These are phyloP conservation scores for Cinclus mexicanus DNA, from an alignment of 2,113 vertebrate genomes.

Conservation along the genomic window DNA sequence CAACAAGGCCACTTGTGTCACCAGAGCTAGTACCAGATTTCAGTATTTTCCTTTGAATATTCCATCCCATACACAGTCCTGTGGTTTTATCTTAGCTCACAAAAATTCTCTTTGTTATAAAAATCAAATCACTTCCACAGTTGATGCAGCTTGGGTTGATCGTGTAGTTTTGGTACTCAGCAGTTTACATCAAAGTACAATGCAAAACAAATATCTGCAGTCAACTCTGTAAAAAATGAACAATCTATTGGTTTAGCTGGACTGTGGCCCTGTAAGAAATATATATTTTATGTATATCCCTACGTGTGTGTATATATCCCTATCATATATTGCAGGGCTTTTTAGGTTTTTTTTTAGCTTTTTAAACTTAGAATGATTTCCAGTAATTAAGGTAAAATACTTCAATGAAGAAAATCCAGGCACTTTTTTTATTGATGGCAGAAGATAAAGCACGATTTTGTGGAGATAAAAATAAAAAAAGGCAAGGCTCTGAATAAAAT, in stretches of 20 bases:
- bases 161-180: not conserved
- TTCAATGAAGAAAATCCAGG: not conserved
- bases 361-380: not conserved
- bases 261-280: not conserved
- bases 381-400: not conserved
- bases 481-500: not conserved
- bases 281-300: not conserved
- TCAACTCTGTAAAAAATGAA: not conserved
- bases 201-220: not conserved
- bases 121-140: not conserved
- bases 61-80: not conserved
- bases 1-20: not conserved
- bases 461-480: not conserved
- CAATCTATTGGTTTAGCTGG: not conserved
- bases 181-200: not conserved
- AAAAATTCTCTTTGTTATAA: not conserved
- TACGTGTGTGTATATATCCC: not conserved
- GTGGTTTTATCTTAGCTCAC: not conserved
- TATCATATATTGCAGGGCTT: rapidly evolving
- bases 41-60: not conserved
- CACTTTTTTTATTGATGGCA: not conserved
- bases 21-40: not conserved
- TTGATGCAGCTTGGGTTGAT: not conserved
- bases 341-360: not conserved
- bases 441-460: not conserved